Base-by-base conservation (phyloP, 2,888 invertebrate species). In the Notocelia uddmanniana region DNA sequence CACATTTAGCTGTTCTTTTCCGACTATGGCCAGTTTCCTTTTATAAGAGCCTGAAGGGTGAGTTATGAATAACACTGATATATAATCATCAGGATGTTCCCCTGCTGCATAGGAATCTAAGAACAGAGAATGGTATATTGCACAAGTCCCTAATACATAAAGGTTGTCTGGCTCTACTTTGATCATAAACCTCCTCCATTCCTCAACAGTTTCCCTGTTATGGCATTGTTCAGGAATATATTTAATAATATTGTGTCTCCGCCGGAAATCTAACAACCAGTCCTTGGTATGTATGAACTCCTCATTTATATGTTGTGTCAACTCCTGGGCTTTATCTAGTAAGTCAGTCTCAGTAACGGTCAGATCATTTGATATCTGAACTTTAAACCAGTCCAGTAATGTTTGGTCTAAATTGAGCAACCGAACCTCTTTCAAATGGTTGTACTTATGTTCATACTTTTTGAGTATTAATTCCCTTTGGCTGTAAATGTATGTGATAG, bases 231-330 rank as follows among this genome's bases (percentile, higher is more conserved):
- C 45, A n/a, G 45, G 45, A 45, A 45, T 45, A n/a, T 45, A 45
- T 45, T 45, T 45, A 13, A 77, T 74, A 63, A 85, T 81, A 72
- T 83, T 83, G 72, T 85, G 79, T 68, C 82, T 78, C 69, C 74
- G 76, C 67, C 76, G 76, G 71, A 85, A 85, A 64, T 80, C 81
- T 41, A 76, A 66, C 73, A 85, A 73, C 83, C 83, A 85, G 57
- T 81, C 80, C 73, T 84, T 78, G 48, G 81, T 76, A 66, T 76
- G 77, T 50, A 78, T 77, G 59, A 78, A 79, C 26, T 82, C 77
- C 75, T 81, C 76, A 75, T 75, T 78, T 19, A 80, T 67, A 34
- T 76, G 74, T 59, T 80, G 79, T 8, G 82, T 78, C 69, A 83
- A 78, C 84, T 84, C n/a, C 45, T 45, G 45, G 45, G 45, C 45